Base-by-base conservation (phyloP, 2,113 vertebrate species). In the Acanthochromis polyacanthus region DNA sequence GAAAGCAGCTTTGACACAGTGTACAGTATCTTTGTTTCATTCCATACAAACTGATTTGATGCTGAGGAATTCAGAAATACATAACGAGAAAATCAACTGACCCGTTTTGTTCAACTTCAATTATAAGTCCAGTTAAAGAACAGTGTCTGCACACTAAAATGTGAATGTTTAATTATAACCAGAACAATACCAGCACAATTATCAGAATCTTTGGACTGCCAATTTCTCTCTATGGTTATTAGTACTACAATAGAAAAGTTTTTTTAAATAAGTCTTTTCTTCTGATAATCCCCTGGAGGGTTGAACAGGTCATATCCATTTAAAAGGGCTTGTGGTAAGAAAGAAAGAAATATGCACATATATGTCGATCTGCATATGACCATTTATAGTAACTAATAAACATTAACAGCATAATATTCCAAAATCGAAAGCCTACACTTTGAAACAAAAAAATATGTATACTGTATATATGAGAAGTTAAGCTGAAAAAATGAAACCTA, bases 181-280 rank as follows among this genome's bases (percentile, higher is more conserved):
- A 77, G 43, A 58, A 84, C n/a, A 76, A 79, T 8, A 75, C 80
- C 25, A 85, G 84, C 2, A 20, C 84, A 63, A 83, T 32, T 17
- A 68, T 73, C 64, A 80, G 50, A 87, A 84, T 98, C 97, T 97
- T 98, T 97, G 96, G 96, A 96, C 95, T 96, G 95, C 93, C 95
- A 96, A 94, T 96, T 95, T 57, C 86, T 36, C 67, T 71, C 43
- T 30, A 56, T 95, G 92, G 94, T 93, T 83, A 94, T 96, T 94
- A 96, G 93, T 95, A 96, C 89, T 95, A 95, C 92, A 94, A 95
- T 94, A 93, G 94, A 78, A 19, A 68, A 3, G 50, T 20, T 68
- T 76, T 76, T 30, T 10, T 56, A 71, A 65, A 10, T 48, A 69
- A 40, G 46, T n/a, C 9, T 76, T 71, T 56, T 56, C 51, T 40